These are phyloP conservation scores for Callyntrura sp. DNA, from an alignment of 2,888 invertebrate genomes.

Conservation along the genomic window DNA sequence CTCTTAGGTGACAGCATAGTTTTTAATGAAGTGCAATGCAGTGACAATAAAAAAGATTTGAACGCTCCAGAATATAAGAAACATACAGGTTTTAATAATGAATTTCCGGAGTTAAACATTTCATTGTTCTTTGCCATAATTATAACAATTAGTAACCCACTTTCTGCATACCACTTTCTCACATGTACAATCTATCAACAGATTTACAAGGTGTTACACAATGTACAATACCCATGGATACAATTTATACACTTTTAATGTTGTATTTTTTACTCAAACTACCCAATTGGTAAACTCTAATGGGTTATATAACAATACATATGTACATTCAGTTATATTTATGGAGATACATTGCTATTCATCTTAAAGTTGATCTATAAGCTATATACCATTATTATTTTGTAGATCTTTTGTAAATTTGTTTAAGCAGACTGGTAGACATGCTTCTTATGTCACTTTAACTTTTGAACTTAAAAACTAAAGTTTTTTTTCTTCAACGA, in stretches of 20 bases:
- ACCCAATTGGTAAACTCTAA: background rate
- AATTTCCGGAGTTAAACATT: conserved; percentile 4
- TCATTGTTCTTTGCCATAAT: background rate
- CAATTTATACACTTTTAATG: background rate
- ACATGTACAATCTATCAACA: background rate
- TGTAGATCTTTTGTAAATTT: background rate
- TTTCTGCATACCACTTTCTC: background rate
- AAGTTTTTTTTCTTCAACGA: background rate
- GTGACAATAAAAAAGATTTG: background rate
- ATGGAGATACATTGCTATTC: too few relatives aligned
- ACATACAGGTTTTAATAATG: conserved; percentile 27
- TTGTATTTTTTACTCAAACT: background rate
- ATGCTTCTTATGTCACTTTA: background rate
- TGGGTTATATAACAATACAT: background rate
- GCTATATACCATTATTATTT: too few relatives aligned
- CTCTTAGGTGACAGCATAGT: too few relatives aligned
- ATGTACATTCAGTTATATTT: background rate
- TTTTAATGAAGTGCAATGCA: too few relatives aligned
- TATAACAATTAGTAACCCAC: conserved; percentile 1
- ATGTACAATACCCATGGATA: background rate
- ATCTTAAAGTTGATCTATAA: too few relatives aligned
- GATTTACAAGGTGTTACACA: background rate
- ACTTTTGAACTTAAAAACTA: background rate
- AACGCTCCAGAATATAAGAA: background rate
- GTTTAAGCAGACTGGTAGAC: background rate